These are phyloP conservation scores for Rissa tridactyla DNA, from an alignment of 2,113 vertebrate species.

Conservation along the genomic window DNA sequence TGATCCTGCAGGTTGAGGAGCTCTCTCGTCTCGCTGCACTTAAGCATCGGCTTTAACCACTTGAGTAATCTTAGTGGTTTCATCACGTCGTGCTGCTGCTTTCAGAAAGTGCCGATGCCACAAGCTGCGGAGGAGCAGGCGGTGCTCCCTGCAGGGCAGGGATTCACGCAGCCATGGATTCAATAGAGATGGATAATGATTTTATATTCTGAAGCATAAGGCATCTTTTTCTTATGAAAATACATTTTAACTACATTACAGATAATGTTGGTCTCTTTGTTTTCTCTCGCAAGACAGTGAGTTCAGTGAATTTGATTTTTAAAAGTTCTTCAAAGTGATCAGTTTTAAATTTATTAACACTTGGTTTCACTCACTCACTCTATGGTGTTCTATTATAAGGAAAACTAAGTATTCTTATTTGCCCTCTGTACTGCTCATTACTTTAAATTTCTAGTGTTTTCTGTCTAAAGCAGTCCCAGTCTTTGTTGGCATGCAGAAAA, in stretches of 20 bases:
- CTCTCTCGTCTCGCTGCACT: neutral
- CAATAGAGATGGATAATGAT: neutral
- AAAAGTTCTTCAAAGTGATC: neutral
- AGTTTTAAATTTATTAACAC: neutral
- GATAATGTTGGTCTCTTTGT: neutral
- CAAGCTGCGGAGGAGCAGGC: neutral
- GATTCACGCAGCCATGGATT: neutral
- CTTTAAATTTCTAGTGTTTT: neutral
- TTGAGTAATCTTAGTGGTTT: neutral
- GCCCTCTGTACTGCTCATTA: neutral
- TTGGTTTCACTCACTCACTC: neutral
- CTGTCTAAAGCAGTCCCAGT: neutral
- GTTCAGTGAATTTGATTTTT: neutral
- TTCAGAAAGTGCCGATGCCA: accelerated
- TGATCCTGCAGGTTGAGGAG: neutral
- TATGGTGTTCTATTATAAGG: neutral
- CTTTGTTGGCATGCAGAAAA: neutral
- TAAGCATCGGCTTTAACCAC: neutral
- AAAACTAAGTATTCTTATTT: neutral
- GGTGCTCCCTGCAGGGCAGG: accelerated
- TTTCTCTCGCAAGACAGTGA: neutral
- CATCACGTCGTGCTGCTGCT: neutral
- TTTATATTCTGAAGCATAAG: neutral
- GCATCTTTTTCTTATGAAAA: neutral
- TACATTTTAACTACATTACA: neutral